These are phyloP conservation scores for Porphyrio hochstetteri DNA, from an alignment of 2,113 vertebrate genomes.

Conservation along the genomic window DNA sequence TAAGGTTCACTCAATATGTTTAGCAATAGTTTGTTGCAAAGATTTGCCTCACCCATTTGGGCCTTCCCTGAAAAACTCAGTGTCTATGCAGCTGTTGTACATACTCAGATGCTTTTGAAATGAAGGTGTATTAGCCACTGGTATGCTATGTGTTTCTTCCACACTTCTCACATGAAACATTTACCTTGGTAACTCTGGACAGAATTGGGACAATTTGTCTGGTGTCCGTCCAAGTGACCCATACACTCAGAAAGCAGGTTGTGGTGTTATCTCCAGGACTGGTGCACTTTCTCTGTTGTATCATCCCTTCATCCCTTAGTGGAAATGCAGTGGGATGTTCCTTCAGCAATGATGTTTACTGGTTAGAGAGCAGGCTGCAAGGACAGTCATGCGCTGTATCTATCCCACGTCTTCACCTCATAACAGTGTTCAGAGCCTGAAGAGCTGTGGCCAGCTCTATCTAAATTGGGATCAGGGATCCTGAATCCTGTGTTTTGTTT, in stretches of 20 bases:
- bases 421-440: background rate
- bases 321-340: background rate
- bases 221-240: background rate
- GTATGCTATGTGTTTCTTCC: background rate
- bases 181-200: background rate
- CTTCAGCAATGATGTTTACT: background rate
- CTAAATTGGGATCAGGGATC: no score
- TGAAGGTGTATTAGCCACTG: background rate
- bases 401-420: background rate
- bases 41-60: background rate
- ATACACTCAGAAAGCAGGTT: background rate
- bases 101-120: background rate
- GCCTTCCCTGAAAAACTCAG: background rate
- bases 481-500: background rate
- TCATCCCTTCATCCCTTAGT: background rate
- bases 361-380: background rate
- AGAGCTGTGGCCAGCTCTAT: background rate
- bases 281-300: background rate
- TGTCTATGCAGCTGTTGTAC: background rate
- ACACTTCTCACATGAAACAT: background rate
- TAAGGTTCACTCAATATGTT: no score
- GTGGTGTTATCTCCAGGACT: background rate
- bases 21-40: background rate
- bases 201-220: background rate
- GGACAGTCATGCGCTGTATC: background rate